Conservation (phyloP, 2,113 vertebrate genomes). For the Gopherus flavomarginatus region DNA sequence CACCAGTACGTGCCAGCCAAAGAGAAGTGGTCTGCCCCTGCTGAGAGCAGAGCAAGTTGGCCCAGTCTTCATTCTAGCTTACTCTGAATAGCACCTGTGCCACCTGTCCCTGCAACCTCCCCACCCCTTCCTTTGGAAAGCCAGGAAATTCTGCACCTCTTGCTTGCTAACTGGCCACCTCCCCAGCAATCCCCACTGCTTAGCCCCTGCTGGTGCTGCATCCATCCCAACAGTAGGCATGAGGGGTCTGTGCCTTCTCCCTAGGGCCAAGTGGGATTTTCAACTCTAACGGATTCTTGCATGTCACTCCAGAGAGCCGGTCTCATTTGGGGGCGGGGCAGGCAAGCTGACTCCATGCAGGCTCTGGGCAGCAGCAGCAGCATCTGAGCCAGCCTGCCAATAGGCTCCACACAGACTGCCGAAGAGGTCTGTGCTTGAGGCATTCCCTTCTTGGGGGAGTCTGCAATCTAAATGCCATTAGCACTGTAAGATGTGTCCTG, state of each 20-base stretch:
- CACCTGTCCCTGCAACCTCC: neutral
- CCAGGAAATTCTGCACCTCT: neutral
- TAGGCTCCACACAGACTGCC: too few relatives aligned
- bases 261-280: fast-evolving
- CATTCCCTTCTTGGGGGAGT: neutral
- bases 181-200: neutral
- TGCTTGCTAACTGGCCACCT: neutral
- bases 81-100: neutral
- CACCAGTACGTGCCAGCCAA: neutral
- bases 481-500: neutral
- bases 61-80: neutral
- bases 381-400: neutral
- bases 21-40: neutral
- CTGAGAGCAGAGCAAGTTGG: neutral
- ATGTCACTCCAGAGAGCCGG: neutral
- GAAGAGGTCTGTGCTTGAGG: neutral
- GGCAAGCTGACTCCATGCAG: neutral
- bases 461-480: neutral
- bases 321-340: neutral
- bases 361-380: neutral
- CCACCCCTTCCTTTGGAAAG: neutral
- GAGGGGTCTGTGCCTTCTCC: neutral
- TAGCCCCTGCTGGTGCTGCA: neutral
- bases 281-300: neutral
- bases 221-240: neutral